Evolutionary conservation across 2,888 invertebrate genomes (phyloP).

Genomic region (Hyles lineata): DNA sequence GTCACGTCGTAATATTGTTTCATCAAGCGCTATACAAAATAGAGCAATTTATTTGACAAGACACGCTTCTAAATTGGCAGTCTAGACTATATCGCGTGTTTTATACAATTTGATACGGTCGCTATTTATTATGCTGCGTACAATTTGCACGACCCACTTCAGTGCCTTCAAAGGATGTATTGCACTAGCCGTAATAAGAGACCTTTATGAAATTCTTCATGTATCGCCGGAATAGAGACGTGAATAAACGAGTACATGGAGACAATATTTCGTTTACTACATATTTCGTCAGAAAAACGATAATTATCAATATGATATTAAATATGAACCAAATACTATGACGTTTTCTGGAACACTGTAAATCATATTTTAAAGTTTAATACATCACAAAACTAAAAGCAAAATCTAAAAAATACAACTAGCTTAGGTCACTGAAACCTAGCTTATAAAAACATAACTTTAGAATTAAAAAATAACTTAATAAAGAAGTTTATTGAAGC

Average conservation of each 20-base stretch:
- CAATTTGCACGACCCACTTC: conserved; percentile 45
- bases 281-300: no score
- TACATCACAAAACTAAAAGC: no score
- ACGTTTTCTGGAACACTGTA: no score
- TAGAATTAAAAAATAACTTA: background rate
- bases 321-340: no score
- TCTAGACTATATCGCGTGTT: conserved; percentile 47
- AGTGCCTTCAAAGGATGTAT: conserved; percentile 47
- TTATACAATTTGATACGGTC: conserved; percentile 39
- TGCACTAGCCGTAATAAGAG: conserved; percentile 49
- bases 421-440: background rate
- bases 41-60: conserved; percentile 28
- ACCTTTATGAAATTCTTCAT: conserved; percentile 22
- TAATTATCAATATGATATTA: no score
- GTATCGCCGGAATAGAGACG: background rate
- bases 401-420: background rate
- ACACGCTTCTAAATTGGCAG: conserved; percentile 31
- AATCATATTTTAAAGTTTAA: no score
- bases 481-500: background rate
- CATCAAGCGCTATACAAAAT: conserved; percentile 16
- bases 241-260: background rate
- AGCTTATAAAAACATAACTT: background rate
- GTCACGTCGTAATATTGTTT: background rate
- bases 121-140: conserved; percentile 36
- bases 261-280: background rate